Percentiles rank a stretch among this genome's conserved stretches.
Evolutionary conservation across 2,797 vertebrate genomes (phyloP).

Genomic region (Masticophis lateralis): DNA sequence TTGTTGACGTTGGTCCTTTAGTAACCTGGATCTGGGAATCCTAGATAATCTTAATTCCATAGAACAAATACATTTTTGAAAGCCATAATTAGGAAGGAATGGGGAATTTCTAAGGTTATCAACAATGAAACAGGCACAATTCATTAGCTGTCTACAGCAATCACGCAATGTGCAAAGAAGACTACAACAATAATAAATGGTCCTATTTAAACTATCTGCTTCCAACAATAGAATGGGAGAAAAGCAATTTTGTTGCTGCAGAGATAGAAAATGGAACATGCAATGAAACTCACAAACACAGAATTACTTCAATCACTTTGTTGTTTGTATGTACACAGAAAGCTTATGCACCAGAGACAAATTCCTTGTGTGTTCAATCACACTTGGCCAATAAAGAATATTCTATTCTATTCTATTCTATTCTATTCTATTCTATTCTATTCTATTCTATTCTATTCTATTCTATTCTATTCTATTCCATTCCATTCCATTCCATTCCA

Average conservation of each 20-base stretch:
- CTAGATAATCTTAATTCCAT: background rate
- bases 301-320: background rate
- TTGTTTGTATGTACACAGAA: background rate
- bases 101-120: background rate
- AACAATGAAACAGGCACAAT: background rate
- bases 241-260: background rate
- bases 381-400: background rate
- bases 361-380: background rate
- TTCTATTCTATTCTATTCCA: background rate
- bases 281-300: background rate
- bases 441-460: background rate
- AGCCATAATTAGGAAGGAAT: background rate
- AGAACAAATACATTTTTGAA: background rate
- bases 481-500: fast-evolving
- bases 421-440: background rate
- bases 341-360: background rate
- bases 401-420: background rate
- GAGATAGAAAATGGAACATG: background rate
- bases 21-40: background rate
- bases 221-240: background rate
- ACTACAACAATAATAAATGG: background rate
- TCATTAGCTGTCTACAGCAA: background rate
- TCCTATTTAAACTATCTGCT: background rate
- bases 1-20: background rate
- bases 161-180: background rate